Conservation (phyloP, 2,113 vertebrate species). For the Tapirus terrestris region DNA sequence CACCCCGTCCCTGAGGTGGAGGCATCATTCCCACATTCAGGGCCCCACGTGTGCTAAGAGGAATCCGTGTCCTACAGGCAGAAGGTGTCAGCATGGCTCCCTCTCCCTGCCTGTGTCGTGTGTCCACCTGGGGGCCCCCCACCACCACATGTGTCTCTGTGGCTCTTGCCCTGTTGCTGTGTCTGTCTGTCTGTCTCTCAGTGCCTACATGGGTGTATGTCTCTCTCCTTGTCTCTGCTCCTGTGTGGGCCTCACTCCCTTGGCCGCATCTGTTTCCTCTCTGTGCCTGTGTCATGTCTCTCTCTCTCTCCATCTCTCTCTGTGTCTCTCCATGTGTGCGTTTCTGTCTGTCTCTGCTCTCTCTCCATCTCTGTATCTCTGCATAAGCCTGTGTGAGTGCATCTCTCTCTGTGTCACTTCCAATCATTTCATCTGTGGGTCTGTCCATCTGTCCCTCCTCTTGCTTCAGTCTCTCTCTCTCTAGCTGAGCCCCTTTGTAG, state of each 20-base stretch:
- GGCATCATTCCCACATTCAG: neutral
- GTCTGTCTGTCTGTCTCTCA: neutral
- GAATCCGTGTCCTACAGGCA: neutral
- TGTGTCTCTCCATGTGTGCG: neutral
- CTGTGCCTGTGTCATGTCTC: neutral
- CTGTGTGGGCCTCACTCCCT: neutral
- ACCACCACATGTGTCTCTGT: neutral
- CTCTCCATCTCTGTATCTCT: neutral
- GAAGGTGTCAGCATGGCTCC: neutral
- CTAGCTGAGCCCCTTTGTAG: neutral
- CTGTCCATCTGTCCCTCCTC: neutral
- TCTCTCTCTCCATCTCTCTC: neutral
- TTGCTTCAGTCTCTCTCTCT: neutral
- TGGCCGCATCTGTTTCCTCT: neutral
- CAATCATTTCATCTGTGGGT: neutral
- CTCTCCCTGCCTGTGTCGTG: neutral
- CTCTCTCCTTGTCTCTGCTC: neutral
- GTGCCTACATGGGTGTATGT: accelerated
- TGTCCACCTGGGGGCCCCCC: neutral
- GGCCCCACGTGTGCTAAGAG: no score
- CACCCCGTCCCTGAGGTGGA: neutral
- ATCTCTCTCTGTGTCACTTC: neutral
- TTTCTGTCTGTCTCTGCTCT: neutral
- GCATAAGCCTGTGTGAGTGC: neutral
- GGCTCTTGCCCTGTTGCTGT: neutral